Evolutionary conservation across 2,113 vertebrate species (phyloP), one percentile per base, ranked within the genome.

Genomic region (Willisornis vidua): DNA sequence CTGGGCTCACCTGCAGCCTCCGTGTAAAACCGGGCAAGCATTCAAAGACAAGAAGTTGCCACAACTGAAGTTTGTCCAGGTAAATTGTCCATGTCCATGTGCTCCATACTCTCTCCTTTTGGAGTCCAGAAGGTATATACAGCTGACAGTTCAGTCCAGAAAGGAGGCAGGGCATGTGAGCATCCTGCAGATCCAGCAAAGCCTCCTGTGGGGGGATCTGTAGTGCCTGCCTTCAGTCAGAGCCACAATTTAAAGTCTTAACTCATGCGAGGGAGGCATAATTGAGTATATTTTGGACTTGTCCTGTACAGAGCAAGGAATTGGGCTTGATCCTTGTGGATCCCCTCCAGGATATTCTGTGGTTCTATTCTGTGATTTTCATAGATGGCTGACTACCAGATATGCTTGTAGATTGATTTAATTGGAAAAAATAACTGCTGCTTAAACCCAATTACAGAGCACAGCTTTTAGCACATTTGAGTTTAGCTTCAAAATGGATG

Each of bases 1-100:
- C n/a, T 68, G 37, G 19, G 49, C 43, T 86, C 41, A 35, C 31
- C 14, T 4, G 1, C 39, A 70, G 59, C 2, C 0, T 10, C 2
- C 11, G 2, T 13, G 24, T 46, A 24, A 74, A 66, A 82, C 6
- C 0, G 0, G 39, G 17, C 29, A 72, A 80, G 29, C 35, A 13
- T 46, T 84, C 25, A 22, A 24, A 59, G 35, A 37, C 10, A 14
- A 67, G 45, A 54, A 62, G 29, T 85, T 65, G 14, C 13, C 35
- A 22, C 17, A 61, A n/a, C 10, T 17, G 7, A 82, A 59, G 19
- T 15, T 78, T 35, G 77, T 61, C 25, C 45, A 41, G 37, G 2
- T 39, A 46, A 48, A 23, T 20, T 89, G 54, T 59, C 31, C 2
- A 1, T 33, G 7, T 37, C 14, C 4, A 0, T 43, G 35, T 72